A percentile compares a stretch with the other conserved stretches of the same genome.
Evolutionary conservation across 2,113 vertebrate species (phyloP).

Genomic region (human): DNA sequence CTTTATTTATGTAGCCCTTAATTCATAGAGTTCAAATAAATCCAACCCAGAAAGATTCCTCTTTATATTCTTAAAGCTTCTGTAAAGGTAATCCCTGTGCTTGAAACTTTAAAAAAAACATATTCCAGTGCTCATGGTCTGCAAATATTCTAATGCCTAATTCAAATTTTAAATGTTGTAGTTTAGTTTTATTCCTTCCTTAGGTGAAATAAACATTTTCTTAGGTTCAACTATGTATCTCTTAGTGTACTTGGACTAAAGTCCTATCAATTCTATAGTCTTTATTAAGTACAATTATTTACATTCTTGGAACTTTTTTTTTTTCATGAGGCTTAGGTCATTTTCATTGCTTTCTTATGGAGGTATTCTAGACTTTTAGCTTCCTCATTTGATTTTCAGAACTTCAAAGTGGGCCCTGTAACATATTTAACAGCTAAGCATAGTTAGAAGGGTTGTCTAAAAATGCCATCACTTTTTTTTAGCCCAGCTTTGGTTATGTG

Average conservation of each 20-base stretch:
- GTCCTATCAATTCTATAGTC: not conserved
- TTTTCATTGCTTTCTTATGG: slow-evolving; percentile 12
- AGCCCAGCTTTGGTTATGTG: not conserved
- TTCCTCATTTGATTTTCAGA: slow-evolving; percentile 35
- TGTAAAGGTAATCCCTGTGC: not conserved
- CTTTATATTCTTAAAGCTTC: not conserved
- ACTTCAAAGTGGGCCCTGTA: not conserved
- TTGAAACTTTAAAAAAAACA: not conserved
- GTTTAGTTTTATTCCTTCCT: not conserved
- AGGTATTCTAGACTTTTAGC: not conserved
- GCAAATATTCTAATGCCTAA: not conserved
- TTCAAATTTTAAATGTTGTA: not conserved
- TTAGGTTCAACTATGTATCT: not conserved
- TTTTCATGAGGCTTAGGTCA: not conserved
- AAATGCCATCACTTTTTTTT: not conserved
- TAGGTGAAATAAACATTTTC: not conserved
- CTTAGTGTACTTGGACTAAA: not conserved
- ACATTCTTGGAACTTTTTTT: not conserved
- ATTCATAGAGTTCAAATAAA: slow-evolving; percentile 2
- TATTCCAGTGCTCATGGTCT: not conserved
- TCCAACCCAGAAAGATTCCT: not conserved
- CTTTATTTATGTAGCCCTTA: not conserved
- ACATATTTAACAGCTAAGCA: not conserved
- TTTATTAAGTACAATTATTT: slow-evolving; percentile 31
- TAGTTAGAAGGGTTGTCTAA: not conserved